phyloP scores from a whole-genome alignment of 2,888 invertebrate genomes.

The Hypolimnas misippus region DNA sequence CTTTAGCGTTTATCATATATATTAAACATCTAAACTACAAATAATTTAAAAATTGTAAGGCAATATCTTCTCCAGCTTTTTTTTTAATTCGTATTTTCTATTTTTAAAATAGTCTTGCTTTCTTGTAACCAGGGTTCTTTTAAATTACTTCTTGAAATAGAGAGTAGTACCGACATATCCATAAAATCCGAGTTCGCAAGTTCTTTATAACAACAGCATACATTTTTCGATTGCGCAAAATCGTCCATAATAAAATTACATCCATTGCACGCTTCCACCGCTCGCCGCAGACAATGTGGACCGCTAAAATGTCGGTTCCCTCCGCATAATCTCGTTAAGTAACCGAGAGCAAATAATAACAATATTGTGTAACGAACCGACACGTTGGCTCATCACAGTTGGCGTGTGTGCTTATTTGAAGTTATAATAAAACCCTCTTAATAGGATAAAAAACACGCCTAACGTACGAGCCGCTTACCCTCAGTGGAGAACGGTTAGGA shows the following conservation, averaged over 20 bases:
- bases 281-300: conserved; percentile 19
- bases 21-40: too few relatives aligned
- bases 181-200: not conserved
- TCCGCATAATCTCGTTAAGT: conserved; percentile 34
- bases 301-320: conserved; percentile 24
- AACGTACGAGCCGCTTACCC: not conserved
- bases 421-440: conserved; percentile 14
- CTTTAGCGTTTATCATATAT: too few relatives aligned
- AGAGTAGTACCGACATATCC: not conserved
- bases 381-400: conserved; percentile 25
- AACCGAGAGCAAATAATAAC: conserved; percentile 39
- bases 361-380: conserved; percentile 41
- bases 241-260: conserved; percentile 23
- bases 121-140: not conserved
- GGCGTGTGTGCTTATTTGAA: conserved; percentile 18
- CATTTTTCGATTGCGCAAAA: conserved; percentile 19
- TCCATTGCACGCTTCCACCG: conserved; percentile 16
- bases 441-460: not conserved
- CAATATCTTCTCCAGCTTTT: too few relatives aligned
- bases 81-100: too few relatives aligned
- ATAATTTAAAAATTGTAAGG: too few relatives aligned
- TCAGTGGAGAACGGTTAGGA: not conserved
- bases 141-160: not conserved
- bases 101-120: too few relatives aligned
- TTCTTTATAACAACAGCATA: not conserved